These are phyloP conservation scores for Phalloptychus januarius DNA, from an alignment of 2,797 vertebrate species.

Conservation along the genomic window DNA sequence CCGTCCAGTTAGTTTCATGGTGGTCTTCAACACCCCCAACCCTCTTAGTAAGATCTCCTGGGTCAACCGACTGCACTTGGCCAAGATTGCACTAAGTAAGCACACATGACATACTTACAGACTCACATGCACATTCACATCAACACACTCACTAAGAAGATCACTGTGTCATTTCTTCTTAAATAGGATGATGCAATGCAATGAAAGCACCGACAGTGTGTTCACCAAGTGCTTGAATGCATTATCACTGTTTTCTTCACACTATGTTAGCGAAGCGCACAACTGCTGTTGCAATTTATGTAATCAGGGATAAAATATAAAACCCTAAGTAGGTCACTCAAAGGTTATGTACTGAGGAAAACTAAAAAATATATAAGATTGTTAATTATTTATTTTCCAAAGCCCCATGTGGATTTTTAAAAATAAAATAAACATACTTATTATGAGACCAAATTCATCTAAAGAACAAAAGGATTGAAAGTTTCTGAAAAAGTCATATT, in stretches of 20 bases:
- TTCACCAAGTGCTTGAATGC: conserved; percentile 34
- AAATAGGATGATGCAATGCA: conserved; percentile 63
- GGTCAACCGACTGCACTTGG: conserved; percentile 94
- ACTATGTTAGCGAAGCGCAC: conserved; percentile 32
- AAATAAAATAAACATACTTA: conserved; percentile 6
- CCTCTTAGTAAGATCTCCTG: conserved; percentile 95
- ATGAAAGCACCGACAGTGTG: conserved; percentile 56
- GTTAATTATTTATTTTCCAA: conserved; percentile 4
- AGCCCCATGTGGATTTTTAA: neutral
- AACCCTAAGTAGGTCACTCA: conserved; percentile 25
- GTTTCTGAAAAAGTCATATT: conserved; percentile 4
- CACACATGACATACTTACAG: conserved; percentile 7
- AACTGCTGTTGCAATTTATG: conserved; percentile 28
- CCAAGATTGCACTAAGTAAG: conserved; percentile 87
- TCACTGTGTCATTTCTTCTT: conserved; percentile 49
- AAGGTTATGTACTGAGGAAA: conserved; percentile 29
- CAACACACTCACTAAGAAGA: conserved; percentile 22
- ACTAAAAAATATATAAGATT: conserved; percentile 11
- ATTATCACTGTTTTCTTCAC: conserved; percentile 40
- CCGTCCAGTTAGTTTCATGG: conserved; percentile 93
- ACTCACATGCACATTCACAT: conserved; percentile 13
- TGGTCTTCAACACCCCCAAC: conserved; percentile 94
- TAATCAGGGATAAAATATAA: conserved; percentile 26
- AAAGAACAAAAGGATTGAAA: neutral
- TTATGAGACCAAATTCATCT: neutral